phyloP scores from a whole-genome alignment of 2,113 vertebrate genomes.

The Rana temporaria region DNA sequence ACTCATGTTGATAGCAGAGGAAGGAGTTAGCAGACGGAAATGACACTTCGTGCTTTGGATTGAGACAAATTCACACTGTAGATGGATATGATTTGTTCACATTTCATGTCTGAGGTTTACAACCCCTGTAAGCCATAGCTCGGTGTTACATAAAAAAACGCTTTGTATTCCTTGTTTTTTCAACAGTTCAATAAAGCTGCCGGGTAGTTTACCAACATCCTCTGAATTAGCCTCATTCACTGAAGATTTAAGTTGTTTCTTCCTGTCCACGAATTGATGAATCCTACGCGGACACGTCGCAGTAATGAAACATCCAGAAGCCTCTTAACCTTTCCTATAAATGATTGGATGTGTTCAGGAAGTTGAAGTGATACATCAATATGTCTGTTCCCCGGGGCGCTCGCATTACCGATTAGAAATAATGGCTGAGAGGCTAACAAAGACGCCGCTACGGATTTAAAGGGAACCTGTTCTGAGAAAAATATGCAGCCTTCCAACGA shows the following conservation, averaged over 20 bases:
- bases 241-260: not conserved
- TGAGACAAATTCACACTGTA: no score
- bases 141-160: no score
- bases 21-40: no score
- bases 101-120: no score
- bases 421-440: no score
- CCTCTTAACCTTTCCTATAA: not conserved
- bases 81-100: no score
- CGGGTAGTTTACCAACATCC: not conserved
- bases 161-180: not conserved
- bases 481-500: no score
- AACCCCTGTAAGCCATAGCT: no score
- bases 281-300: not conserved
- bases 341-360: not conserved
- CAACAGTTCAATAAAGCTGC: not conserved
- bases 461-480: no score
- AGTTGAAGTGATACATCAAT: not conserved
- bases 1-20: no score
- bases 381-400: not conserved
- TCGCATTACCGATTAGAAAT: not conserved
- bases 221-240: not conserved
- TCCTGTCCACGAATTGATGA: not conserved
- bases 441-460: not conserved
- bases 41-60: no score
- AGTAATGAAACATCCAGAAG: not conserved